Base-by-base conservation (phyloP, 92 coral and sea anemone genomes). In the Actinostola sp. region DNA sequence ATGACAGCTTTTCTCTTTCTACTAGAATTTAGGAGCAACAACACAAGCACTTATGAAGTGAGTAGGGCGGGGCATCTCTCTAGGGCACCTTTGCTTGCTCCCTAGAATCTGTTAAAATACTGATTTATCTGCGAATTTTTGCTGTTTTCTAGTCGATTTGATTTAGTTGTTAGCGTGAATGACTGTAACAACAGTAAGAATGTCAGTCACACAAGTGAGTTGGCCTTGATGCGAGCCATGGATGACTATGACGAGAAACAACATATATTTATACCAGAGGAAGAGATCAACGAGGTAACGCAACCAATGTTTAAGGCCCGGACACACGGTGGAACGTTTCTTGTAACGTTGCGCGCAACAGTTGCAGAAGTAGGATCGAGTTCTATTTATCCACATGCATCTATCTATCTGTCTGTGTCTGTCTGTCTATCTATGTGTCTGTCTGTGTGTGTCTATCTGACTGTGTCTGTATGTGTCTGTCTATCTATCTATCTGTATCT, bases 101-200 rank as follows among this genome's bases (percentile, higher is more conserved):
- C n/a, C n/a, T n/a, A n/a, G n/a, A n/a, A n/a, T n/a, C n/a, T n/a
- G n/a, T n/a, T n/a, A n/a, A n/a, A 60, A 6, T 35, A 2, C 2
- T 33, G 14, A 35, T 36, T 35, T n/a, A 35, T 32, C 17, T 64
- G 24, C 3, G 17, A 3, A 6, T 56, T 68, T 2, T 34, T 20
- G 19, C 20, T 33, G 17, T 20, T 36, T 42, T 51, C 48, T 33
- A 82, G 86, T 52, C 79, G 72, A 31, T 82, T 82, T 68, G 72
- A 73, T 39, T 62, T 82, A 32, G 88, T 82, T 13, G 76, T 82
- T 34, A 70, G 33, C 59, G 27, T 67, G 25, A 35, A 58, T 33
- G 87, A 73, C 23, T 19, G 16, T 0, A 45, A 31, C 20, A 35
- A 71, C 65, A 61, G 27, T 39, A 32, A 61, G 31, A 19, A 55